Percentiles rank a stretch among this genome's conserved stretches.
phyloP scores from a whole-genome alignment of 2,888 invertebrate genomes.

The Chromoteleia sp. region DNA sequence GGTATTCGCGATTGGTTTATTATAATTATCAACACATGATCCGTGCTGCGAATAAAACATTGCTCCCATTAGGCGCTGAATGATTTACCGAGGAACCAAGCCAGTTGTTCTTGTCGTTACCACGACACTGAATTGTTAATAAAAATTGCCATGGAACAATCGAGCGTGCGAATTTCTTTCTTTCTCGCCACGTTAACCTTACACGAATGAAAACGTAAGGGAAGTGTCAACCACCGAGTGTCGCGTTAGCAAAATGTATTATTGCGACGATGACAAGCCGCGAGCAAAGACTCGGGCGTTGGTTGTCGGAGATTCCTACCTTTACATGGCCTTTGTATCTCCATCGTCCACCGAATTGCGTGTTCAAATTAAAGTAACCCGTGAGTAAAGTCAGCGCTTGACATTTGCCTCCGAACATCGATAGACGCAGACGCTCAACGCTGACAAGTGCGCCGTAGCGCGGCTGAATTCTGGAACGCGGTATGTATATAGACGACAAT shows the following conservation, averaged over 20 bases:
- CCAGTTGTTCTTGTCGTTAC: too few relatives aligned
- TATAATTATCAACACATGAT: background rate
- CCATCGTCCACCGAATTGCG: slow-evolving; percentile 54
- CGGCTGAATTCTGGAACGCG: slow-evolving; percentile 66
- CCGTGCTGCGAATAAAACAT: background rate
- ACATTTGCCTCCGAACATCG: slow-evolving; percentile 69
- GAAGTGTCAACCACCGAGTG: background rate
- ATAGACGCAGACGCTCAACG: slow-evolving; percentile 70
- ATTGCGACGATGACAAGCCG: slow-evolving; percentile 11
- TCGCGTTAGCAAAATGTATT: background rate
- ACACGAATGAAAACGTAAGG: slow-evolving; percentile 6
- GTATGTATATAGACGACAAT: slow-evolving; percentile 36
- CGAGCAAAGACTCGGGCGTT: background rate
- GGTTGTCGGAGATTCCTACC: slow-evolving; percentile 35
- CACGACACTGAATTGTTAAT: too few relatives aligned
- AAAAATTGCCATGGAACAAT: background rate
- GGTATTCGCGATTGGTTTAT: background rate
- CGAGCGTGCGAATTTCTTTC: background rate
- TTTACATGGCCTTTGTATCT: slow-evolving; percentile 66
- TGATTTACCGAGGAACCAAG: too few relatives aligned
- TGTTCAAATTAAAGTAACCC: slow-evolving; percentile 50
- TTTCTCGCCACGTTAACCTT: slow-evolving; percentile 16
- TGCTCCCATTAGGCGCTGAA: too few relatives aligned
- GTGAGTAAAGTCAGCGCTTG: slow-evolving; percentile 59
- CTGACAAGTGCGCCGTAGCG: slow-evolving; percentile 71